phyloP scores from a whole-genome alignment of 2,113 vertebrate genomes.

The Oncorhynchus kisutch region DNA sequence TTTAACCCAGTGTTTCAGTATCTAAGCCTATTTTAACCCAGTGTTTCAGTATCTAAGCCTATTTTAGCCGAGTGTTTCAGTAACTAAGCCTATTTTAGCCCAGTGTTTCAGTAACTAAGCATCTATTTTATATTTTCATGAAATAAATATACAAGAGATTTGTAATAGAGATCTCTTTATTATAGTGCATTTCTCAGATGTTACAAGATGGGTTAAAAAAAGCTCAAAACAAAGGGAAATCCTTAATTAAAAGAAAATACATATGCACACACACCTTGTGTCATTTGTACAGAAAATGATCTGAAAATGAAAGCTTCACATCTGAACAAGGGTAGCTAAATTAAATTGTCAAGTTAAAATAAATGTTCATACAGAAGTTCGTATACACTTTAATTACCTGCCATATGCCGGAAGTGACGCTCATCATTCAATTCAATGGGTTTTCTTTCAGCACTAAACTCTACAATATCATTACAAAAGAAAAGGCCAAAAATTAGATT shows the following conservation, averaged over 20 bases:
- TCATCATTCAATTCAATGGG: slow-evolving; percentile 37
- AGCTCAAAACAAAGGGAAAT: slow-evolving; percentile 46
- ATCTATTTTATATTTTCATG: not conserved
- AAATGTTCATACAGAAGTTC: slow-evolving; percentile 51
- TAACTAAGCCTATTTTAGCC: not conserved
- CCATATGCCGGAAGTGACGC: slow-evolving; percentile 37
- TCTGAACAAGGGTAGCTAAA: slow-evolving; percentile 60
- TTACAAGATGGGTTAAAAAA: slow-evolving; percentile 69
- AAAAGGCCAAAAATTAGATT: slow-evolving; percentile 42
- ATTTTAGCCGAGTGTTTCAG: not conserved
- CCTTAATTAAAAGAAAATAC: slow-evolving; percentile 43
- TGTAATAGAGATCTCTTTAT: slow-evolving; percentile 77
- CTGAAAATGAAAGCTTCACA: slow-evolving; percentile 70
- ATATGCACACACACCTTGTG: slow-evolving; percentile 54
- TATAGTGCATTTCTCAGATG: slow-evolving; percentile 78
- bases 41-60: not conserved
- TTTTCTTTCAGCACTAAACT: slow-evolving; percentile 24
- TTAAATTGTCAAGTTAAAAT: slow-evolving; percentile 54
- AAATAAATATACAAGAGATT: not conserved
- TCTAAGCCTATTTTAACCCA: not conserved
- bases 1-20: too few species aligned
- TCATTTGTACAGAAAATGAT: slow-evolving; percentile 53
- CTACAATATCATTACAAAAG: slow-evolving; percentile 30
- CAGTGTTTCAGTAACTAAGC: not conserved
- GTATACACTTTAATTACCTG: slow-evolving; percentile 57